Base-by-base conservation (phyloP, 37 sponge, comb jelly and placozoan genomes). In the Ianthella basta region DNA sequence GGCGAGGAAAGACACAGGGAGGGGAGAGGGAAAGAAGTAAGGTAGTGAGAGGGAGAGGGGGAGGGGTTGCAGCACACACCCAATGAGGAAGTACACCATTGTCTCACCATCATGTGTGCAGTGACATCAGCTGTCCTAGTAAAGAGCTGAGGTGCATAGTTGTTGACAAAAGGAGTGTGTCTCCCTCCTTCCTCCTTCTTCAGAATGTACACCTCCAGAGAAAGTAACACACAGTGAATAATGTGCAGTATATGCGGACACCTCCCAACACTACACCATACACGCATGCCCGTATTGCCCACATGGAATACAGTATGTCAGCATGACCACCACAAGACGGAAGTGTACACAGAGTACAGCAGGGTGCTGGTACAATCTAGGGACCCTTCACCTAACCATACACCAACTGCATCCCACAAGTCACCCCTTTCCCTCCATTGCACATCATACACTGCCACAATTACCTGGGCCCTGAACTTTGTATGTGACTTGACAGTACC, bases 181-280 rank as follows among this genome's bases (percentile, higher is more conserved):
- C 98, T 72, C 10, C 98, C 98, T 80, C 98, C 98, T 60, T 97
- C 96, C 27, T 91, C 90, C 55, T 93, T 93, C 70, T 87, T 89
- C 63, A 95, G 77, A 20, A 97, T 82, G 81, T 97, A 97, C 6
- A 95, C 90, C 93, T 92, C 33, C 10, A 40, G 60, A 69, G 16
- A 0, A 63, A 65, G 66, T 15, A n/a, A 83, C 27, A 53, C 18
- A 10, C 21, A 27, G 18, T 50, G 55, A 1, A 33, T 37, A 44
- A 44, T 44, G 50, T 44, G 8, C 8, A 44, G 50, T 8, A 44
- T n/a, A n/a, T n/a, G n/a, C n/a, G n/a, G n/a, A n/a, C n/a, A n/a
- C n/a, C n/a, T n/a, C n/a, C n/a, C n/a, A 8, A 8, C 50, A 44
- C 50, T 8, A 44, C 8, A 10, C 50, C 8, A 44, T 8, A 44